phyloP scores from a whole-genome alignment of 2,888 invertebrate genomes.

The Limenitis camilla region DNA sequence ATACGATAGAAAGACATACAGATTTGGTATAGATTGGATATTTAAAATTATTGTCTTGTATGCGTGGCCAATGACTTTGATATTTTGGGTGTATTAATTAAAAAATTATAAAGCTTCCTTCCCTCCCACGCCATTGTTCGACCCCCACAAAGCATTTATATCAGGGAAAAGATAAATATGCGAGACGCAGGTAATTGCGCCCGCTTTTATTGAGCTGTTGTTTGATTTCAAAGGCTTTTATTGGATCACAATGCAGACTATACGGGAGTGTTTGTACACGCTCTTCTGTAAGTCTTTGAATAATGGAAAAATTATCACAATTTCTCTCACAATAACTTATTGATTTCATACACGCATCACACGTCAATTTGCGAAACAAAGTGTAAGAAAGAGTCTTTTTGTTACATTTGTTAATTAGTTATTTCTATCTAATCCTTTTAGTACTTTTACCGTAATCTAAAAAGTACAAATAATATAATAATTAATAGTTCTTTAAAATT shows the following conservation, averaged over 20 bases:
- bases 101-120: constrained; percentile 73
- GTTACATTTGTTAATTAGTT: too few relatives aligned
- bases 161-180: constrained; percentile 69
- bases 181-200: constrained; percentile 65
- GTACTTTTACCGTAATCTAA: too few relatives aligned
- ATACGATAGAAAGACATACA: too few relatives aligned
- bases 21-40: constrained; percentile 51
- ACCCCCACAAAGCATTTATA: constrained; percentile 60
- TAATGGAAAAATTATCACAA: background rate
- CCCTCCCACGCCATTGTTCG: constrained; percentile 49
- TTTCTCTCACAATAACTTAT: too few relatives aligned
- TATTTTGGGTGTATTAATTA: constrained; percentile 73
- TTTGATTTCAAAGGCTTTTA: constrained; percentile 67
- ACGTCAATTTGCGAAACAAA: too few relatives aligned
- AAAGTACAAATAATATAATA: too few relatives aligned
- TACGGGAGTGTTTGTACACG: constrained; percentile 19
- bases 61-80: constrained; percentile 67
- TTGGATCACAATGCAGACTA: constrained; percentile 39
- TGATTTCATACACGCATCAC: too few relatives aligned
- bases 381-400: too few relatives aligned
- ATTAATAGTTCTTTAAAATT: too few relatives aligned
- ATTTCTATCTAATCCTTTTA: too few relatives aligned
- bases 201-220: constrained; percentile 65
- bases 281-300: constrained; percentile 2
- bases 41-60: constrained; percentile 61